These are phyloP conservation scores for Patella depressa DNA, from an alignment of 2,888 invertebrate species.

Conservation along the genomic window DNA sequence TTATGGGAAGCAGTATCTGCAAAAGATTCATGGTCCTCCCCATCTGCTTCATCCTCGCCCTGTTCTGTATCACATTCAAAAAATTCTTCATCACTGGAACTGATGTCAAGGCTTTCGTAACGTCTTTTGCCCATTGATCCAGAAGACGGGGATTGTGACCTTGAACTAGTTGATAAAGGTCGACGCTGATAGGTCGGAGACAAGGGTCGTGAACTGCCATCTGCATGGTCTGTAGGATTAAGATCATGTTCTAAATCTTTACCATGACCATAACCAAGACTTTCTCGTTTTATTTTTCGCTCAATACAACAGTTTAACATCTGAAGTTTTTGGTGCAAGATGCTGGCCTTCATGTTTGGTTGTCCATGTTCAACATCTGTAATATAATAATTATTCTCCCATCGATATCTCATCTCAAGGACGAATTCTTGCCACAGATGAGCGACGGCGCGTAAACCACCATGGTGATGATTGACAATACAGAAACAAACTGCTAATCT, in stretches of 20 bases:
- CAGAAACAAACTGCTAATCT: conserved; percentile 81
- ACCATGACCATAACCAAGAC: conserved; percentile 37
- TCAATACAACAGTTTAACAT: conserved; percentile 78
- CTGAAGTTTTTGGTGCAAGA: conserved; percentile 92
- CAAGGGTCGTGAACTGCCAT: neutral
- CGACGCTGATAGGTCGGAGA: neutral
- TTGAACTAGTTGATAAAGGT: neutral
- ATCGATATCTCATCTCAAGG: conserved; percentile 89
- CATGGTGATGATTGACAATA: conserved; percentile 69
- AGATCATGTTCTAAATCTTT: conserved; percentile 23
- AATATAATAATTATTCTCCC: conserved; percentile 77
- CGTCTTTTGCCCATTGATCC: neutral
- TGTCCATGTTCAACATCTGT: conserved; percentile 79
- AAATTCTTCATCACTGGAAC: conserved; percentile 54
- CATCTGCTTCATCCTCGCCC: conserved; percentile 5
- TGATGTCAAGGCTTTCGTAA: neutral
- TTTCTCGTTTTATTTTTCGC: conserved; percentile 71
- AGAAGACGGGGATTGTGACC: neutral
- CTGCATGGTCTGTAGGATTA: neutral
- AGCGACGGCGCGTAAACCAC: conserved; percentile 80
- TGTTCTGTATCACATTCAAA: conserved; percentile 65
- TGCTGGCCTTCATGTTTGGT: conserved; percentile 90
- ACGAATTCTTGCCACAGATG: conserved; percentile 96
- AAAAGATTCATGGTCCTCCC: neutral
- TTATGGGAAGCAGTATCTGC: conserved; percentile 38